Conservation (phyloP, 2,797 vertebrate species). For the Spheniscus humboldti region DNA sequence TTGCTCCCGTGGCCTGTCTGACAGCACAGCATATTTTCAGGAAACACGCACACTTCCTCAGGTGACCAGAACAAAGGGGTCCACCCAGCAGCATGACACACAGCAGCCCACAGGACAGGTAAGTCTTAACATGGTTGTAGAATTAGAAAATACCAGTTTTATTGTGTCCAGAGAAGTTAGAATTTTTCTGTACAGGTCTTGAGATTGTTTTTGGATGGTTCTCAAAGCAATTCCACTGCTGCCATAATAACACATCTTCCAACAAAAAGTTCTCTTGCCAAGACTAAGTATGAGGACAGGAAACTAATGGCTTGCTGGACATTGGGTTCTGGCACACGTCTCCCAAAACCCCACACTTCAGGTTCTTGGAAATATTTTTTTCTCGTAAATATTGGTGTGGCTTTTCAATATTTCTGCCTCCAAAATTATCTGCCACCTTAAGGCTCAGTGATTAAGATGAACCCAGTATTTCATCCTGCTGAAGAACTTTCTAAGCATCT, state of each 20-base stretch:
- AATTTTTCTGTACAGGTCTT: not conserved
- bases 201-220: constrained; percentile 24
- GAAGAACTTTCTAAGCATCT: not conserved
- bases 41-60: not conserved
- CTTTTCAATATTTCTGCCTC: not conserved
- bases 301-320: constrained; percentile 20
- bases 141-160: not conserved
- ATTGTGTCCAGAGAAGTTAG: not conserved
- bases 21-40: not conserved
- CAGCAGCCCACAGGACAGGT: not conserved
- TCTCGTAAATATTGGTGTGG: not conserved
- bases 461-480: not conserved
- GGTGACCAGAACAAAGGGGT: not conserved
- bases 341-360: not conserved
- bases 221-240: constrained; percentile 35
- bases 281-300: not conserved
- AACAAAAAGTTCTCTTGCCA: not conserved
- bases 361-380: not conserved
- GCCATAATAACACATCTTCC: constrained; percentile 27
- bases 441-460: not conserved
- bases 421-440: not conserved
- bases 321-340: not conserved
- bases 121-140: not conserved
- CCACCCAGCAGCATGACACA: not conserved
- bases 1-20: not conserved